Evolutionary conservation across 2,888 invertebrate species (phyloP).

Genomic region (Prosopocoilus inquinatus): DNA sequence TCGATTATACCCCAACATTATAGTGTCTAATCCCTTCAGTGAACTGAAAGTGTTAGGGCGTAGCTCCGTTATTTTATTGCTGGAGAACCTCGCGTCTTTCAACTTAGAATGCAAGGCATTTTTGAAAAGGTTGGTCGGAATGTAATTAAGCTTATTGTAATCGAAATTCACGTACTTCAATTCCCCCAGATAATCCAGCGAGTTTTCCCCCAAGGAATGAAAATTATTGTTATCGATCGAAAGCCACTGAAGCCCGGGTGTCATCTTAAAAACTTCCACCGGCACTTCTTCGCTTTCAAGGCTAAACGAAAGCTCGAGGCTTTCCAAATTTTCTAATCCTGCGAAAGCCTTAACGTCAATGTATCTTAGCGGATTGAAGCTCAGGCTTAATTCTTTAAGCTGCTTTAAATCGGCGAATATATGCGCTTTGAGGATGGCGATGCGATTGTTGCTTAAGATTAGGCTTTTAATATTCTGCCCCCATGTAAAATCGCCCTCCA

Average conservation of each 20-base stretch:
- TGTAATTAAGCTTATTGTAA: conserved; percentile 73
- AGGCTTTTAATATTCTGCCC: conserved; percentile 76
- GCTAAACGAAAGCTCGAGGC: conserved; percentile 83
- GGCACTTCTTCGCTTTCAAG: conserved; percentile 78
- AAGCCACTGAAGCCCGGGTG: conserved; percentile 76
- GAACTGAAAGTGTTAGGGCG: conserved; percentile 69
- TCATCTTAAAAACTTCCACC: conserved; percentile 70
- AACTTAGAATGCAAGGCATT: conserved; percentile 69
- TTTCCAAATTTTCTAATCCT: conserved; percentile 74
- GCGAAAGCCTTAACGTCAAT: conserved; percentile 79
- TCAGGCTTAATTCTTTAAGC: conserved; percentile 84
- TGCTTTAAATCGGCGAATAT: conserved; percentile 72
- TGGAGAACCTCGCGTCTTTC: conserved; percentile 76
- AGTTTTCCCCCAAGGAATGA: conserved; percentile 68
- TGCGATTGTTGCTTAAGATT: conserved; percentile 79
- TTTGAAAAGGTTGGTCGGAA: conserved; percentile 69
- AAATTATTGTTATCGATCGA: conserved; percentile 87
- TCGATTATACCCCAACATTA: conserved; percentile 77
- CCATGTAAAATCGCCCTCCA: conserved; percentile 78
- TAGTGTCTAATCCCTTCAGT: conserved; percentile 70
- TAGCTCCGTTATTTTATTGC: conserved; percentile 72
- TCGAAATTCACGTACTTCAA: conserved; percentile 82
- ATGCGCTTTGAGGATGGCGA: conserved; percentile 68
- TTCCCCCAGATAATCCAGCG: conserved; percentile 66
- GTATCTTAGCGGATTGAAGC: conserved; percentile 84